phyloP scores from a whole-genome alignment of 2,797 vertebrate genomes.

The Ispidina picta region DNA sequence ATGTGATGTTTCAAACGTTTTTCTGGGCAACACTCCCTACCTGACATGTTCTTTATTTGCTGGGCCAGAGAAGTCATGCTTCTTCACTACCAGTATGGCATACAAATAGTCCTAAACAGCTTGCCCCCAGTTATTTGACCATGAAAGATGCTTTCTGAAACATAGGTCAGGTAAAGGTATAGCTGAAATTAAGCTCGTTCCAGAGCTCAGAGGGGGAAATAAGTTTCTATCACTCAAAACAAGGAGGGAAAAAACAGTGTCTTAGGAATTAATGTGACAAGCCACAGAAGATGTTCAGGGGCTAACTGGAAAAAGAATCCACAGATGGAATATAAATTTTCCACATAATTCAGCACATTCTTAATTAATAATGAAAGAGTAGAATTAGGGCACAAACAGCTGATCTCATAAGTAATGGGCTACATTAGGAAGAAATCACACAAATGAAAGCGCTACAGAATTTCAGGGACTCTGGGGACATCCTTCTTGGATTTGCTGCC shows the following conservation, averaged over 20 bases:
- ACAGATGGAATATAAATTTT: background rate
- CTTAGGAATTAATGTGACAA: background rate
- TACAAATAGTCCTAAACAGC: background rate
- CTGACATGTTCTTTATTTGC: background rate
- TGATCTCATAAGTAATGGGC: background rate
- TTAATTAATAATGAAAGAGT: background rate
- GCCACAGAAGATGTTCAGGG: rapidly evolving
- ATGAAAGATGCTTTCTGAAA: background rate
- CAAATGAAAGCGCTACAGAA: background rate
- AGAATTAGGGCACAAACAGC: background rate
- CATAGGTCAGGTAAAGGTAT: background rate
- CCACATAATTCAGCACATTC: background rate
- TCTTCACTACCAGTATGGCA: background rate
- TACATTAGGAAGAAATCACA: background rate
- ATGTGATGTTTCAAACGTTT: background rate
- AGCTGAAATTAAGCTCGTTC: background rate
- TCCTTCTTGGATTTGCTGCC: background rate
- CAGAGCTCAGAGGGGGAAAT: background rate
- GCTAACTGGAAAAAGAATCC: background rate
- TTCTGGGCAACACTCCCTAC: background rate
- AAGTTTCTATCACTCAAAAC: background rate
- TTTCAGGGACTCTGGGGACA: background rate
- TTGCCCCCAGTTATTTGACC: background rate
- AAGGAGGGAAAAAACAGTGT: rapidly evolving
- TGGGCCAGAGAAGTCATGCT: background rate